Evolutionary conservation across 2,797 vertebrate genomes (phyloP).

Genomic region (Cossypha polioptera): DNA sequence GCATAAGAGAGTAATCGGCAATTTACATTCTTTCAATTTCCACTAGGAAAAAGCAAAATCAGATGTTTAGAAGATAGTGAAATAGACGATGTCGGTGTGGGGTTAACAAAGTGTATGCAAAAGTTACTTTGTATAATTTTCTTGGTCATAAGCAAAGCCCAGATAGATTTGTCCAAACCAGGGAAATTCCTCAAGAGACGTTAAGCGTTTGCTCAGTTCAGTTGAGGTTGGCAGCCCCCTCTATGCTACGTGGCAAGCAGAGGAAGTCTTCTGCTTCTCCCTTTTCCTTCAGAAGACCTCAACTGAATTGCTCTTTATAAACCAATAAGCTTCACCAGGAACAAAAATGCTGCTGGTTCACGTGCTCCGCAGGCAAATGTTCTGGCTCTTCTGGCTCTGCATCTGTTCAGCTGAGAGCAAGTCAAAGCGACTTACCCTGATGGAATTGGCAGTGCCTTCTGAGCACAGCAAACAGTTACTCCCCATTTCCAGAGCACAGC

Average conservation of each 20-base stretch:
- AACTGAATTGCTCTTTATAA: background rate
- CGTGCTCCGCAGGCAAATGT: background rate
- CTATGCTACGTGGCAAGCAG: background rate
- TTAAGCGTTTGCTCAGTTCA: background rate
- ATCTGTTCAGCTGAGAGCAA: background rate
- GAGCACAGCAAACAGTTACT: background rate
- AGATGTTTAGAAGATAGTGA: background rate
- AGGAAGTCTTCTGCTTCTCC: background rate
- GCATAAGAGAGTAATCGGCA: accelerated
- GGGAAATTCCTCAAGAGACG: background rate
- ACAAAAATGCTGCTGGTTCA: background rate
- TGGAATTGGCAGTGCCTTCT: background rate
- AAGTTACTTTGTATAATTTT: background rate
- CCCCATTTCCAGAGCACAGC: background rate
- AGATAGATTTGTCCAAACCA: background rate
- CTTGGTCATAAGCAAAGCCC: background rate
- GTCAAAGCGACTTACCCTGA: background rate
- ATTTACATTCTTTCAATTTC: background rate
- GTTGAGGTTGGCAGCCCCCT: background rate
- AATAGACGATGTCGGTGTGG: background rate
- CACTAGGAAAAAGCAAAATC: background rate
- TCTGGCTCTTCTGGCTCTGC: background rate
- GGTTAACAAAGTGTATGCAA: background rate
- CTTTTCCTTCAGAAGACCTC: background rate
- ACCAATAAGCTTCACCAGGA: background rate